Evolutionary conservation across 2,113 vertebrate species (phyloP), one percentile per base, ranked within the genome.

Genomic region (Psettodes erumei): DNA sequence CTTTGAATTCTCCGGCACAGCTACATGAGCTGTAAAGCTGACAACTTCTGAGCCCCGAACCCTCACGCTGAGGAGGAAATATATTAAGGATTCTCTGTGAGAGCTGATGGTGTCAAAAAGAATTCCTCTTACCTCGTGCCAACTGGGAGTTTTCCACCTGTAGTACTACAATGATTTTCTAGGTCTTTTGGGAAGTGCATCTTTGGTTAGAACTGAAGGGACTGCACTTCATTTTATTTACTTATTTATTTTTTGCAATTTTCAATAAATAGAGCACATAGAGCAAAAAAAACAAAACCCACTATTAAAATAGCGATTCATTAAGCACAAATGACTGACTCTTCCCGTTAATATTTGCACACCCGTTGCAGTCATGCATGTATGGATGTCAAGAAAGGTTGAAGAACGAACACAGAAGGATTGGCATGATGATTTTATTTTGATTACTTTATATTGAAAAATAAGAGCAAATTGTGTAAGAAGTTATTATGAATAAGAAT

Each of bases 1-100:
- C 74, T 76, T 87, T 30, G 28, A 77, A 75, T 77, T 85, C 66
- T 63, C 15, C 15, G 43, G 25, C 48, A 40, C 43, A 19, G 37
- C 62, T 37, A n/a, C 10, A 67, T 11, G 35, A 51, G 58, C 50
- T 18, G 60, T 6, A 21, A 67, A 64, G 30, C 21, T 60, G 56
- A 47, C 27, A 64, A 56, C 21, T 21, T 76, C 67, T 68, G 38
- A 80, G 6, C 25, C 27, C 13, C 7, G 4, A 21, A 60, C 35
- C 8, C n/a, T 63, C 60, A 33, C 7, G 23, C 85, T 54, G 33
- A 21, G 45, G 27, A 67, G 59, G 32, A 27, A 74, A 58, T 55
- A 6, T 35, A 64, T 45, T n/a, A 50, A n/a, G 42, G 21, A n/a
- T 55, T 6, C 55, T 65, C 30, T 54, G 15, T 45, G 33, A 6